These are phyloP conservation scores for Cheilosia variabilis DNA, from an alignment of 2,888 invertebrate genomes.

Conservation along the genomic window DNA sequence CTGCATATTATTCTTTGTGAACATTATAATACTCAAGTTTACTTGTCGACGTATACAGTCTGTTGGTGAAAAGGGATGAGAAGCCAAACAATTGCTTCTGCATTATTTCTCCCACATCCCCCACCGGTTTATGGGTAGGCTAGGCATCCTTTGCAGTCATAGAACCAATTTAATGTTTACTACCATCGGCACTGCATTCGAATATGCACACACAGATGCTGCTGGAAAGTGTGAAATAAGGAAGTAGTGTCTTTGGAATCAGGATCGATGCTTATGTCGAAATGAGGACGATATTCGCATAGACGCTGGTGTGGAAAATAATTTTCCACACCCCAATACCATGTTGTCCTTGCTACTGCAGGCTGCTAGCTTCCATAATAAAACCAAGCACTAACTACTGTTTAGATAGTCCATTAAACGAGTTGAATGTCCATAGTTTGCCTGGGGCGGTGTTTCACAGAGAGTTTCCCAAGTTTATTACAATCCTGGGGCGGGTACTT, in stretches of 20 bases:
- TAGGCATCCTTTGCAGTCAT: slow-evolving; percentile 43
- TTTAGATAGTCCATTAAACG: slow-evolving; percentile 63
- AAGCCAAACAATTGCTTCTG: slow-evolving; percentile 53
- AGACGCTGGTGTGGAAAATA: slow-evolving; percentile 47
- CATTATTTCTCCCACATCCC: slow-evolving; percentile 9
- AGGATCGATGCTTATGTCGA: slow-evolving; percentile 43
- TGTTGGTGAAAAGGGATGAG: slow-evolving; percentile 39
- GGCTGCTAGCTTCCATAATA: slow-evolving; percentile 18
- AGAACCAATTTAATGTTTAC: slow-evolving; percentile 69
- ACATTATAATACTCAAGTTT: slow-evolving; percentile 57
- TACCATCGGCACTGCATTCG: slow-evolving; percentile 53
- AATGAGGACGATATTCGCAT: slow-evolving; percentile 52
- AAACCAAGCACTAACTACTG: slow-evolving; percentile 64
- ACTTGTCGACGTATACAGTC: slow-evolving; percentile 54
- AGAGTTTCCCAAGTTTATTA: slow-evolving; percentile 44
- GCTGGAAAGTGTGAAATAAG: slow-evolving; percentile 25
- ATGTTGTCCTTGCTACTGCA: slow-evolving; percentile 2
- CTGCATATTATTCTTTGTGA: slow-evolving; percentile 45
- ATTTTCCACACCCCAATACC: slow-evolving; percentile 19
- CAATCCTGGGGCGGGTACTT: slow-evolving; percentile 35
- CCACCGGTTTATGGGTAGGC: slow-evolving; percentile 37
- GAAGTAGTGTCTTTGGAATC: slow-evolving; percentile 10
- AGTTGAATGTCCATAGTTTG: slow-evolving; percentile 57
- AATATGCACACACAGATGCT: slow-evolving; percentile 40
- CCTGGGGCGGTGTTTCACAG: slow-evolving; percentile 35